Conservation (phyloP, 2,888 invertebrate species). For the Meganola albula region DNA sequence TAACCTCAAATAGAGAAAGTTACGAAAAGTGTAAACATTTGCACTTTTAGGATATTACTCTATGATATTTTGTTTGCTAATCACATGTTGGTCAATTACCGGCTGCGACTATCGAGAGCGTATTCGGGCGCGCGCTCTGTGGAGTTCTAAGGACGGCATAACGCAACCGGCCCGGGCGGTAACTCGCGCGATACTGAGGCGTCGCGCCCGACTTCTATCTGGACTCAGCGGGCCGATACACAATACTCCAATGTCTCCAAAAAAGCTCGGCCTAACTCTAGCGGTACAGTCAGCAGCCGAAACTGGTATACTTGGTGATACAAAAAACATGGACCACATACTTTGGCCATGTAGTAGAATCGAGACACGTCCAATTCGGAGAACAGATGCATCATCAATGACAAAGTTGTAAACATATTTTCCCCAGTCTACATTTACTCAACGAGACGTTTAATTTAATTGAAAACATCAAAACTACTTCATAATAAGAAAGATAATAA, state of each 20-base stretch:
- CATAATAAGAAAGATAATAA: too few species aligned
- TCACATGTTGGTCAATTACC: conserved; percentile 51
- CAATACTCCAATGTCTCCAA: conserved; percentile 46
- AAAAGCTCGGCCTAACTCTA: conserved; percentile 43
- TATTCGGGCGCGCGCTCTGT: conserved; percentile 44
- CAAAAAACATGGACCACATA: conserved; percentile 28
- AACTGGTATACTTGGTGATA: conserved; percentile 36
- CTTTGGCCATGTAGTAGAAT: conserved; percentile 27
- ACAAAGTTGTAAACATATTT: conserved; percentile 22
- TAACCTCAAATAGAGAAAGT: conserved; percentile 51
- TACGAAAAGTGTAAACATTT: conserved; percentile 25
- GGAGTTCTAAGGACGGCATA: conserved; percentile 37
- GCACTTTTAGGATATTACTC: conserved; percentile 39
- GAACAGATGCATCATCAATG: conserved; percentile 32
- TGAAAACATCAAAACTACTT: too few species aligned
- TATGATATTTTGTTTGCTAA: conserved; percentile 48
- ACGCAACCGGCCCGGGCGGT: conserved; percentile 51
- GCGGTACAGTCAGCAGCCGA: conserved; percentile 34
- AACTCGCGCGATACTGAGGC: conserved; percentile 63
- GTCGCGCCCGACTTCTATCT: conserved; percentile 39
- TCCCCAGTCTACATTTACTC: conserved; percentile 10
- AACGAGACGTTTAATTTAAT: too few species aligned
- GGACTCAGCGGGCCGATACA: conserved; percentile 44
- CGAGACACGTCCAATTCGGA: conserved; percentile 21
- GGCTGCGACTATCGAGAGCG: conserved; percentile 54